Percentiles rank a stretch among this genome's conserved stretches.
These are phyloP conservation scores for Pseudochromis fuscus DNA, from an alignment of 2,797 vertebrate genomes.

Conservation along the genomic window DNA sequence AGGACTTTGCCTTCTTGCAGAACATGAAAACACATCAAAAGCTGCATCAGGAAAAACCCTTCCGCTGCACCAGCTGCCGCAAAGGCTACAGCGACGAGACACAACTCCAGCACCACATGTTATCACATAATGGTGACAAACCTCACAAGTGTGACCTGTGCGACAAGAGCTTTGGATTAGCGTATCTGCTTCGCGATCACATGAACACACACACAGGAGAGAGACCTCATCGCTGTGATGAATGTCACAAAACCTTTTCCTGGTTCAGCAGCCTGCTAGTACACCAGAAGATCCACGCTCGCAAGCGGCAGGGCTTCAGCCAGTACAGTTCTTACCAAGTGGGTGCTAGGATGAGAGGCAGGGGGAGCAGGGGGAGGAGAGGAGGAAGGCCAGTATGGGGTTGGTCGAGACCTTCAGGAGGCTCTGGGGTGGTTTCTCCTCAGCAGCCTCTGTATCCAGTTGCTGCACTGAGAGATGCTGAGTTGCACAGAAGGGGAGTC, in stretches of 20 bases:
- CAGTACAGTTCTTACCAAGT: conserved; percentile 60
- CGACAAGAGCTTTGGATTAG: conserved; percentile 86
- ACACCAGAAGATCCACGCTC: conserved; percentile 87
- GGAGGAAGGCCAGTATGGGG: conserved; percentile 65
- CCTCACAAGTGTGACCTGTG: conserved; percentile 86
- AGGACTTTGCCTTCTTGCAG: conserved; percentile 88
- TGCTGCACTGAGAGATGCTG: conserved; percentile 60
- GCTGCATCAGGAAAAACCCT: conserved; percentile 87
- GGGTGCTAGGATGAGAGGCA: conserved; percentile 64
- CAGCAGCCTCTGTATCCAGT: conserved; percentile 53
- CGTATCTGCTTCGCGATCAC: conserved; percentile 87
- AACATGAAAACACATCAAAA: conserved; percentile 88
- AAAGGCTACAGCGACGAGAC: conserved; percentile 86
- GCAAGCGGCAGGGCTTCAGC: conserved; percentile 78
- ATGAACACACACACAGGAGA: conserved; percentile 89
- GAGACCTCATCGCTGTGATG: conserved; percentile 85
- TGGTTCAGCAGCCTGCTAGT: conserved; percentile 88
- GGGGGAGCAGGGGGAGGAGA: conserved; percentile 69
- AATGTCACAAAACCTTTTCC: conserved; percentile 86
- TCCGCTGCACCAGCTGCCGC: conserved; percentile 86
- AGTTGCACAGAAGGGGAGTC: conserved; percentile 62
- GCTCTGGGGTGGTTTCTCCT: conserved; percentile 48
- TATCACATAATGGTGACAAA: conserved; percentile 85
- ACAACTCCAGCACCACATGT: conserved; percentile 86
- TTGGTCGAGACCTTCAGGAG: conserved; percentile 68